Base-by-base conservation (phyloP, 2,888 invertebrate genomes). In the Spatulosminthurus flaviceps region DNA sequence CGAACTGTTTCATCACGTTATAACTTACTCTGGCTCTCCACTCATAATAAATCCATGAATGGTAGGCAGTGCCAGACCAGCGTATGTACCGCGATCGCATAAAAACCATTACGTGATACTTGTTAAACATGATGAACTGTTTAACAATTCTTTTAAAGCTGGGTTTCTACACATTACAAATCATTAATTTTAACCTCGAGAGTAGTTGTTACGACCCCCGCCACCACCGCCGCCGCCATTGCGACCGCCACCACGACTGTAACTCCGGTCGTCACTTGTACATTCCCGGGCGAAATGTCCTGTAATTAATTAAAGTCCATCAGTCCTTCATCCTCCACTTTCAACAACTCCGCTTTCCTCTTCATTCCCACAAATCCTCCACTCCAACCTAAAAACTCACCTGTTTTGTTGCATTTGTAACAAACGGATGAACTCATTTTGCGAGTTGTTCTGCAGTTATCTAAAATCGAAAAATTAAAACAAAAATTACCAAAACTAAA, bases 231-330 rank as follows among this genome's bases (percentile, higher is more conserved):
- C 61, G 21, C 74, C 74, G 13, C 64, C 64, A 64, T 16, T 16
- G 24, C 64, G 22, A 22, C 64, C 64, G 13, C 64, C 64, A 24
- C 64, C 64, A 64, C 64, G 64, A 64, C 64, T 26, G 26, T 64
- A 64, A 22, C 64, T 26, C 21, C 72, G 13, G 61, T 74, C 74
- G 61, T 74, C 74, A 29, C 74, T 74, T 21, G 74, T 60, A 24
- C 74, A 74, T 60, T 74, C 74, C 26, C 74, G 74, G 19, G 74
- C 74, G 61, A 74, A 74, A 74, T 74, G 74, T 19, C 74, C 74
- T 74, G 41, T 16, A 24, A 26, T 22, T 2, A 72, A 43, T 41
- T 22, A 72, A 24, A 21, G 24, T 22, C 51, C n/a, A 41, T 22
- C 21, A 42, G 21, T 19, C 21, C 66, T 21, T 22, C 66, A 66